These are phyloP conservation scores for Lycocerus yunnanus DNA, from an alignment of 2,888 invertebrate species.

Conservation along the genomic window DNA sequence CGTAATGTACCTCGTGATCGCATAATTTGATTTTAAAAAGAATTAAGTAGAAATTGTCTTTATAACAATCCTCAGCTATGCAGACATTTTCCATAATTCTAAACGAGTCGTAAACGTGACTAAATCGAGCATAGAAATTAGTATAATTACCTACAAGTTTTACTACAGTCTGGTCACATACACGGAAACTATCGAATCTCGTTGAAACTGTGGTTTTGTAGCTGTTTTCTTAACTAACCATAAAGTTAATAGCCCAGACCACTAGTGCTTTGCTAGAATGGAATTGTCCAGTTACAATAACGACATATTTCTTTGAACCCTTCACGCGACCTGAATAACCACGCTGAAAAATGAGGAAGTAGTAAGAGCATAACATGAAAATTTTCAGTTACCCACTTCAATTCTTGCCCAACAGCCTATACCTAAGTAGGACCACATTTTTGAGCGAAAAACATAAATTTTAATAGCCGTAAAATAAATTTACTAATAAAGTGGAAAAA, in stretches of 20 bases:
- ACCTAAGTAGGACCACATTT: not conserved
- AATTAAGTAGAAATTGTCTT: not conserved
- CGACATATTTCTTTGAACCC: conserved; percentile 11
- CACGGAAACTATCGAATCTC: conserved; percentile 25
- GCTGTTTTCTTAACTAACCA: conserved; percentile 23
- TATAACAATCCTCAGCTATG: not conserved
- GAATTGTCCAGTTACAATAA: conserved; percentile 20
- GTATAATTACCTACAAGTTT: conserved; percentile 18
- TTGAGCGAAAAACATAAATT: not conserved
- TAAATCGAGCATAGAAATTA: conserved; percentile 6
- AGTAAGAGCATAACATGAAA: not conserved
- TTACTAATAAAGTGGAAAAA: not conserved
- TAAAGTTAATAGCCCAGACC: conserved; percentile 21
- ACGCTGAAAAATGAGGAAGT: not conserved
- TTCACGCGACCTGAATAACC: conserved; percentile 1
- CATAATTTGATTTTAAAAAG: not conserved
- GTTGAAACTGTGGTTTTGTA: conserved; percentile 22
- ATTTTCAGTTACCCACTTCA: not conserved
- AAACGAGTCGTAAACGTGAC: not conserved
- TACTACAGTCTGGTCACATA: conserved; percentile 22
- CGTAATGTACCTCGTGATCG: not conserved
- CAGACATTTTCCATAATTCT: not conserved
- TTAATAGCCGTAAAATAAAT: not conserved
- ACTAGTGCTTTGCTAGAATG: conserved; percentile 8
- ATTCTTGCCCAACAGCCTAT: not conserved